Conservation (phyloP, 2,888 invertebrate species). For the Dascillus cervinus region DNA sequence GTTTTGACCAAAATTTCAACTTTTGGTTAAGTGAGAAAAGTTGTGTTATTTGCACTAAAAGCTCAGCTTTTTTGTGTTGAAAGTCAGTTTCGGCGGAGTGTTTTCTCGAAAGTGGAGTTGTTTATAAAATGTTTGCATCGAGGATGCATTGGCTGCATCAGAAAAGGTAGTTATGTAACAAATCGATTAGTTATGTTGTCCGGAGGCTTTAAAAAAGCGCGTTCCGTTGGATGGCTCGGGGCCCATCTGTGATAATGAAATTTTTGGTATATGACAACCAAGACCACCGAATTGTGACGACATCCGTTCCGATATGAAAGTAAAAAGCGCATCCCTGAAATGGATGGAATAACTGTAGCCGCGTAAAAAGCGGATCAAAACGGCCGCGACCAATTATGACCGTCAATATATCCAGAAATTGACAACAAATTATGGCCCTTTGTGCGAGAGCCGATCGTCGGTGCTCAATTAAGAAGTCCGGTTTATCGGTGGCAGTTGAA, state of each 20-base stretch:
- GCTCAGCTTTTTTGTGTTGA: too few relatives aligned
- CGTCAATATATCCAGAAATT: slow-evolving; percentile 43
- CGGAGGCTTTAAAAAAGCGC: slow-evolving; percentile 12
- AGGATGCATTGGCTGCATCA: not conserved
- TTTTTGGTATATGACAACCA: too few relatives aligned
- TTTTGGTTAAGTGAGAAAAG: too few relatives aligned
- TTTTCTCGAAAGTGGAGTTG: too few relatives aligned
- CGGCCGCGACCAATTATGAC: slow-evolving; percentile 37
- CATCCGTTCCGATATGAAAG: too few relatives aligned
- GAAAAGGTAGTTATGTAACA: slow-evolving; percentile 14
- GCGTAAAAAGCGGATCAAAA: slow-evolving; percentile 17
- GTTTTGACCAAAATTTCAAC: too few relatives aligned
- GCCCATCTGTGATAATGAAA: too few relatives aligned
- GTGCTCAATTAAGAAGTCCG: slow-evolving; percentile 39
- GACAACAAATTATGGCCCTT: slow-evolving; percentile 46
- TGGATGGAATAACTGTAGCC: slow-evolving; percentile 4
- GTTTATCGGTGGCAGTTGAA: not conserved
- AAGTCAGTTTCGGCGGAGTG: too few relatives aligned
- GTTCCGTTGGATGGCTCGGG: too few relatives aligned
- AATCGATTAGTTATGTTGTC: slow-evolving; percentile 21
- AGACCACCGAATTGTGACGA: too few relatives aligned
- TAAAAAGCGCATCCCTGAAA: slow-evolving; percentile 5
- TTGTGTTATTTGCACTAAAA: too few relatives aligned
- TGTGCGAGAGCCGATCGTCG: slow-evolving; percentile 40
- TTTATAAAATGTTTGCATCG: too few relatives aligned